Evolutionary conservation across 2,888 invertebrate genomes (phyloP).

Genomic region (Chymomyza caudatula): DNA sequence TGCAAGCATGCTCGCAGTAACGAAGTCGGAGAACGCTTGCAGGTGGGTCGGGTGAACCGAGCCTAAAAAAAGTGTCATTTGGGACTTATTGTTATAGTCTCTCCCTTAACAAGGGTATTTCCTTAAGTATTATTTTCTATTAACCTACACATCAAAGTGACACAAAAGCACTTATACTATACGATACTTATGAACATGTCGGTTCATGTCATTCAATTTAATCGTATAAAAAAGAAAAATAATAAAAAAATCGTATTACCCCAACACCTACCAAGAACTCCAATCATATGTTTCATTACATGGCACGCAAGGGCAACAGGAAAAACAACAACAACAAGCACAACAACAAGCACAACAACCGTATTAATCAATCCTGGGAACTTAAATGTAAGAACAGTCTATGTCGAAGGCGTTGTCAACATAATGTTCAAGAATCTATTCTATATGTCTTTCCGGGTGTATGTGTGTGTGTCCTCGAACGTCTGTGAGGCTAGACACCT

Average conservation of each 20-base stretch:
- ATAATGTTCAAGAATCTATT: not conserved
- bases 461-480: not conserved
- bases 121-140: not conserved
- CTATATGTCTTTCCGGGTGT: not conserved
- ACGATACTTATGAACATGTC: not conserved
- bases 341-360: not conserved
- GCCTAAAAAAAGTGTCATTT: too few species aligned
- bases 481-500: not conserved
- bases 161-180: not conserved
- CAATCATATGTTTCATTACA: not conserved
- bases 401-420: not conserved
- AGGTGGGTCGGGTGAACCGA: too few species aligned
- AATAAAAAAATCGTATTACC: not conserved
- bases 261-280: not conserved
- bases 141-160: not conserved
- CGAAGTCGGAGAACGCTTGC: too few species aligned
- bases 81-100: too few species aligned
- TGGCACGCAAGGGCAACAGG: not conserved
- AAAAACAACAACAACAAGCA: not conserved
- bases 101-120: not conserved
- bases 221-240: not conserved
- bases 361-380: slow-evolving; percentile 66
- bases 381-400: slow-evolving; percentile 58
- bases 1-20: too few species aligned
- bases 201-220: not conserved